These are phyloP conservation scores for Phenganax stokvisi DNA, from an alignment of 92 coral and sea anemone genomes.

Conservation along the genomic window DNA sequence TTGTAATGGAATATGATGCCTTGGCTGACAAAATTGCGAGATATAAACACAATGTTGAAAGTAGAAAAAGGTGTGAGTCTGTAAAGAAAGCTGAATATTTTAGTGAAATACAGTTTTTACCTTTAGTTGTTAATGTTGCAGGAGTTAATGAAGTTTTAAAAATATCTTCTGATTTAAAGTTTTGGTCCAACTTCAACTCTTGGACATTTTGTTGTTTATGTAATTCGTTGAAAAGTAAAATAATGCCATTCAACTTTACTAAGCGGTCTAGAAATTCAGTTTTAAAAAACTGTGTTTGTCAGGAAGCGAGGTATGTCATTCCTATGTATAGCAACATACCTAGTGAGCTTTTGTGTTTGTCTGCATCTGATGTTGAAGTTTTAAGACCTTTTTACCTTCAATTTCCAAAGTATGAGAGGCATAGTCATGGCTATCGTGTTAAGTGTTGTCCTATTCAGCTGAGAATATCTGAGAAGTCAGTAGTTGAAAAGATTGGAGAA, in stretches of 20 bases:
- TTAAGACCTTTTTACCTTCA: constrained; percentile 38
- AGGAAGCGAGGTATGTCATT: background rate
- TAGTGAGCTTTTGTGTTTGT: background rate
- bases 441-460: constrained; percentile 2
- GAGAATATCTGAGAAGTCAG: background rate
- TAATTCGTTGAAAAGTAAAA: background rate
- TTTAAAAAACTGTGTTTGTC: background rate
- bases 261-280: background rate
- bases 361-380: background rate
- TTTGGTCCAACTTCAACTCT: background rate
- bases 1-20: too few species aligned
- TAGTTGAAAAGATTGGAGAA: background rate
- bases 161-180: background rate
- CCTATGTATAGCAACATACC: background rate
- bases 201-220: background rate
- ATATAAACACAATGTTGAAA: too few species aligned
- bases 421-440: constrained; percentile 37
- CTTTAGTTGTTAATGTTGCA: background rate
- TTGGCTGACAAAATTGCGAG: too few species aligned
- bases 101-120: background rate
- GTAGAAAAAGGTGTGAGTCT: too few species aligned
- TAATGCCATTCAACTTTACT: background rate
- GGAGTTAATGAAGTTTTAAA: background rate
- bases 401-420: background rate
- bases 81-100: too few species aligned